Conservation (phyloP, 2,113 vertebrate species). For the Ursus arctos region DNA sequence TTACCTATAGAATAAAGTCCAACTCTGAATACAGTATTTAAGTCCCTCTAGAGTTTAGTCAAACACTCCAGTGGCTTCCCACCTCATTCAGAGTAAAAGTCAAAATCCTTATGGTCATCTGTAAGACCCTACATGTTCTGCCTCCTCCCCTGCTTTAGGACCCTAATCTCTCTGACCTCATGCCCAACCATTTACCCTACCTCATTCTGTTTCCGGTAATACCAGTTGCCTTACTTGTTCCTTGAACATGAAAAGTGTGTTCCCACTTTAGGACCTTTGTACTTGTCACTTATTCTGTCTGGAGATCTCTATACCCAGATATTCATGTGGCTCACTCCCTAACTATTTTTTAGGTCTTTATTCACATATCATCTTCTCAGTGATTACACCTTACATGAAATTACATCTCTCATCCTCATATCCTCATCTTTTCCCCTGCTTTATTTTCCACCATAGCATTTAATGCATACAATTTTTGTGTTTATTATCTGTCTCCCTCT, state of each 20-base stretch:
- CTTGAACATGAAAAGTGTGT: background rate
- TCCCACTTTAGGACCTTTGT: background rate
- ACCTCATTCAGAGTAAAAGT: background rate
- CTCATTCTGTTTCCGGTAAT: background rate
- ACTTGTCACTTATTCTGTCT: background rate
- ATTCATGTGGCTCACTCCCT: background rate
- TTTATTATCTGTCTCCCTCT: slow-evolving; percentile 21
- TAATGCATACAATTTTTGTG: background rate
- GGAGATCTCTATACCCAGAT: background rate
- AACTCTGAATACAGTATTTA: background rate
- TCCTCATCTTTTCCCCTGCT: background rate
- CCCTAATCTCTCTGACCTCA: background rate
- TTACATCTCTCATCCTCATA: background rate
- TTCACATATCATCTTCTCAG: background rate
- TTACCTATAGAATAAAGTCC: background rate
- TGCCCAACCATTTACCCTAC: background rate
- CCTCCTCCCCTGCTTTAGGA: background rate
- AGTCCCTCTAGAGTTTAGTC: background rate
- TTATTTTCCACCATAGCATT: background rate
- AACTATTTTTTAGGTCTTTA: slow-evolving; percentile 6
- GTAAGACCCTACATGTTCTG: background rate
- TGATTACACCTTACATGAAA: background rate
- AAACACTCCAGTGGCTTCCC: background rate
- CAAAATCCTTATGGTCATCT: background rate
- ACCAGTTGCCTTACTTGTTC: background rate